Base-by-base conservation (phyloP, 2,888 invertebrate species). In the Bimastos eiseni region DNA sequence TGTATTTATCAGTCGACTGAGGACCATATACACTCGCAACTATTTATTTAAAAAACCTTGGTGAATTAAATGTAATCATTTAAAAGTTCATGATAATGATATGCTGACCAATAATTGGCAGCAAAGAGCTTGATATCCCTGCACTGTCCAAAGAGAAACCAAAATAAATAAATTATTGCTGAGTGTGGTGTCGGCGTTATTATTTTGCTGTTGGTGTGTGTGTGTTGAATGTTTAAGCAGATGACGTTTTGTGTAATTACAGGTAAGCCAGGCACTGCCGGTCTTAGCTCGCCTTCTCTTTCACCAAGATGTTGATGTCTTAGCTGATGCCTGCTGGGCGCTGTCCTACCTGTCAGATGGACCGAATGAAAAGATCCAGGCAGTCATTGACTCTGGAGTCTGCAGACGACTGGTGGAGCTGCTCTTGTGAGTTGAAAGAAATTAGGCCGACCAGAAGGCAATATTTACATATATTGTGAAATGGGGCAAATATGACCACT, bases 251-350 rank as follows among this genome's bases (percentile, higher is more conserved):
- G 55, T 38, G 21, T 21, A 4, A n/a, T 91, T 93, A 17, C 91
- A 95, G 95, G 94, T 95, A 55, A 94, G 93, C 21, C 94, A 94
- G 86, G 94, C 95, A 93, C 96, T 99, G 92, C 98, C 98, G 86
- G 97, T 98, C 92, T 95, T 99, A 93, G 97, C 98, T 13, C 96
- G 97, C 89, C 96, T 99, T 90, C 96, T 99, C 91, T 97, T 97
- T 95, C 97, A 98, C 95, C 96, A 96, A 17, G 98, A 99, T 95
- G 96, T 97, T 0, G 98, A 98, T 95, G 98, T 98, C 30, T 95
- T 98, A 89, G 97, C 98, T 91, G 99, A 99, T 95, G 97, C 98
- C 13, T 98, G 98, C 95, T 99, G 99, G 99, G 98, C 99, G 37
- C 96, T 99, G 83, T 98, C 98, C 90, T 99, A 99, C 95, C 95